Evolutionary conservation across 1,140 invertebrate species (phyloP).

Genomic region (Drosophila ambigua): DNA sequence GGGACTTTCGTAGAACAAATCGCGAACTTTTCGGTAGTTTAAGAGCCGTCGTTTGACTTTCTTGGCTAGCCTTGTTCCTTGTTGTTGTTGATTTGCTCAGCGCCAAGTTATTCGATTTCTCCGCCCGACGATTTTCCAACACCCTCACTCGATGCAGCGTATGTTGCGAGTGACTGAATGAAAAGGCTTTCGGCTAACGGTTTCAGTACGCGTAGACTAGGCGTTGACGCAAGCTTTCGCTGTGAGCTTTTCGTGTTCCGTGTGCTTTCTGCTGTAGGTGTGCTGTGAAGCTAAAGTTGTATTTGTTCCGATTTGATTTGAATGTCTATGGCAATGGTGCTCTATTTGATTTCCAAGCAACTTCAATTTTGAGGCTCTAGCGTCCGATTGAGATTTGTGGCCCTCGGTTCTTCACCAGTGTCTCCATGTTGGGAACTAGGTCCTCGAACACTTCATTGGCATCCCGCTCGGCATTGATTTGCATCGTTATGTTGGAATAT

Average conservation of each 20-base stretch:
- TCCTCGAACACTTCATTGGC: constrained; percentile 26
- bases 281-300: not conserved
- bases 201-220: constrained; percentile 58
- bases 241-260: constrained; percentile 22
- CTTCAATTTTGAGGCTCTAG: not conserved
- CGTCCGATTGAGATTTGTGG: constrained; percentile 14
- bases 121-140: constrained; percentile 54
- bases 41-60: constrained; percentile 25
- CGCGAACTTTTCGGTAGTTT: constrained; percentile 45
- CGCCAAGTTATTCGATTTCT: constrained; percentile 14
- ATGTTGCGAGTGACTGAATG: constrained; percentile 68
- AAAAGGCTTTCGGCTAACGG: constrained; percentile 73
- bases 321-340: not conserved
- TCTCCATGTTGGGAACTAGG: constrained; percentile 30
- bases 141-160: constrained; percentile 56
- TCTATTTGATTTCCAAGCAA: not conserved
- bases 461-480: constrained; percentile 21
- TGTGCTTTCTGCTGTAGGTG: constrained; percentile 8
- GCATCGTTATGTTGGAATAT: constrained; percentile 20
- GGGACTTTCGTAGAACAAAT: constrained; percentile 58
- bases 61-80: constrained; percentile 10
- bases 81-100: constrained; percentile 22
- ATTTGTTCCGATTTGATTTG: constrained; percentile 12
- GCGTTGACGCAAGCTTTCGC: constrained; percentile 45
- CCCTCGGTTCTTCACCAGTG: not conserved